Percentiles rank a stretch among this genome's conserved stretches.
Conservation (phyloP, 2,888 invertebrate species). For the Merodon equestris region DNA sequence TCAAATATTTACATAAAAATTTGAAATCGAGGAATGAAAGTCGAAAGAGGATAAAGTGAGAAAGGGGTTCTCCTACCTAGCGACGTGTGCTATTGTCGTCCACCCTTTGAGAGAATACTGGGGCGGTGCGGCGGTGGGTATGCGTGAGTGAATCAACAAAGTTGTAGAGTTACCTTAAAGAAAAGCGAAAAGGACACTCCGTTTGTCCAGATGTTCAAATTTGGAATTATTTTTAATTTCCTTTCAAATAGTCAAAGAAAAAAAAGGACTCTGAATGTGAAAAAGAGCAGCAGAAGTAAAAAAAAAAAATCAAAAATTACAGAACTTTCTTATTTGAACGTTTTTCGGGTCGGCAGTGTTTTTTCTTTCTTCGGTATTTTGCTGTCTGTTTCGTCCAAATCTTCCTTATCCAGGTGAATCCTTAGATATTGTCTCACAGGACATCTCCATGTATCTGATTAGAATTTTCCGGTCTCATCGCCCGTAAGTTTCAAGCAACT, state of each 20-base stretch:
- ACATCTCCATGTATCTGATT: constrained; percentile 67
- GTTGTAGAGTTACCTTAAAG: constrained; percentile 42
- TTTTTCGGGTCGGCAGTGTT: constrained; percentile 40
- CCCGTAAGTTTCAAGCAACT: constrained; percentile 7
- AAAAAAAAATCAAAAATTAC: not conserved
- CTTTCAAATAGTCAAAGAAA: constrained; percentile 43
- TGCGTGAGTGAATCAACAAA: constrained; percentile 53
- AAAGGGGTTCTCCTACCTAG: too few species aligned
- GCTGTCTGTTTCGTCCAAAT: not conserved
- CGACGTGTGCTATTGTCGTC: too few species aligned
- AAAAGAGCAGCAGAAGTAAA: not conserved
- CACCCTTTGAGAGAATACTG: too few species aligned
- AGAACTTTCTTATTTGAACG: constrained; percentile 67
- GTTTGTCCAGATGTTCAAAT: constrained; percentile 64
- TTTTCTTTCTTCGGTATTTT: constrained; percentile 1
- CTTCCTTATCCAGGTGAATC: constrained; percentile 29
- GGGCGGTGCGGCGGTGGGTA: too few species aligned
- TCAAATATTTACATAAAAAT: constrained; percentile 63
- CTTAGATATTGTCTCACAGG: constrained; percentile 63
- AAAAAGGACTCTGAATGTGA: too few species aligned
- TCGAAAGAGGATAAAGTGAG: not conserved
- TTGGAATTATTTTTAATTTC: constrained; percentile 68
- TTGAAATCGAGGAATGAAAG: constrained; percentile 36
- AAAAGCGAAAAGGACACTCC: constrained; percentile 25
- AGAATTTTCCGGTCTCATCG: constrained; percentile 37